Percentiles rank a stretch among this genome's conserved stretches.
Evolutionary conservation across 1,140 invertebrate genomes (phyloP).

Genomic region (Zaprionus ornatus): DNA sequence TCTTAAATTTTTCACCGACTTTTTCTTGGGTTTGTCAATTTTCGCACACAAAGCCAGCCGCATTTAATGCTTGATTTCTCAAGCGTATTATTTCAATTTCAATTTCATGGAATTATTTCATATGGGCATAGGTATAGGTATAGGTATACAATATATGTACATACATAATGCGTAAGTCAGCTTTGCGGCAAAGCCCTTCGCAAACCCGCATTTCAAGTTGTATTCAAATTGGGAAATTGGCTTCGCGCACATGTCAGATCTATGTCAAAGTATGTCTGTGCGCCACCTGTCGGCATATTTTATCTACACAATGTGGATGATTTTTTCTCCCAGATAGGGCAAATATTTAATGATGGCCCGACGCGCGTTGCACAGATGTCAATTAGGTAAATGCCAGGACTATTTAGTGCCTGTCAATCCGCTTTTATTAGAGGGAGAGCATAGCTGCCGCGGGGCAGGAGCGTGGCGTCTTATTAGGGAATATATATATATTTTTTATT

Average conservation of each 20-base stretch:
- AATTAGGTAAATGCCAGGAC: constrained; percentile 75
- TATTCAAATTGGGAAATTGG: constrained; percentile 36
- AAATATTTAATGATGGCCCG: constrained; percentile 10
- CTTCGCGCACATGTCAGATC: constrained; percentile 36
- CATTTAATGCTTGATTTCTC: constrained; percentile 8
- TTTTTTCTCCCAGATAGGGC: neutral
- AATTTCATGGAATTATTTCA: constrained; percentile 10
- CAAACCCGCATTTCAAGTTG: neutral
- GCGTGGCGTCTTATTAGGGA: constrained; percentile 66
- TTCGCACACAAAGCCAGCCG: neutral
- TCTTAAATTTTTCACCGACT: neutral
- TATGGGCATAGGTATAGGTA: constrained; percentile 7
- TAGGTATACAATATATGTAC: neutral
- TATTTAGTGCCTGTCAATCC: constrained; percentile 69
- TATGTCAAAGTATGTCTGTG: constrained; percentile 31
- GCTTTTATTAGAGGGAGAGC: constrained; percentile 50
- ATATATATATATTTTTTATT: constrained; percentile 45
- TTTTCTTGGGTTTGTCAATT: neutral
- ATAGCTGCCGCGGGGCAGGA: constrained; percentile 27
- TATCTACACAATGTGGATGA: neutral
- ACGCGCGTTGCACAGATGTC: constrained; percentile 55
- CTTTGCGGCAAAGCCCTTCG: neutral
- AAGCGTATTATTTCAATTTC: constrained; percentile 11
- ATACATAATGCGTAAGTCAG: neutral
- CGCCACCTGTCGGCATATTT: constrained; percentile 29